Conservation (phyloP, 1,140 invertebrate genomes). For the Pogonomyrmex californicus region DNA sequence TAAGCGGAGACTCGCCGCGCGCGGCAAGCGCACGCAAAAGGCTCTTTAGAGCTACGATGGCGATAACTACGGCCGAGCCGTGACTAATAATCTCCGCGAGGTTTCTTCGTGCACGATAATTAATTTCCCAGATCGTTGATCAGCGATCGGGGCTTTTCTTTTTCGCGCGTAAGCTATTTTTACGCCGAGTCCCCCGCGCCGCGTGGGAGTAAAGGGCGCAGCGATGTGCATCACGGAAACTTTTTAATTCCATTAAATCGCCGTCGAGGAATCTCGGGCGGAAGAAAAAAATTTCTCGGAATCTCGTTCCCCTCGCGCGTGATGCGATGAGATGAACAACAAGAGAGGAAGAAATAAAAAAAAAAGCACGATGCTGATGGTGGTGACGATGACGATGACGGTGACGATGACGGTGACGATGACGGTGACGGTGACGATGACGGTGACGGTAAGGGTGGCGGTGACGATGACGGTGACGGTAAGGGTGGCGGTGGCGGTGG, state of each 20-base stretch:
- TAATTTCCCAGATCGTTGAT: slow-evolving; percentile 76
- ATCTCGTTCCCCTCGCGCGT: slow-evolving; percentile 22
- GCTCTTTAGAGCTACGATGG: slow-evolving; percentile 63
- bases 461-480: accelerated
- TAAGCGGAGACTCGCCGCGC: slow-evolving; percentile 54
- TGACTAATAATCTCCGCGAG: slow-evolving; percentile 75
- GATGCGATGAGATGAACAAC: slow-evolving; percentile 1
- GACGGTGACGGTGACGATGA: no score
- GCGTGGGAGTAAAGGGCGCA: slow-evolving; percentile 68
- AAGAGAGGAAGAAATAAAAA: neutral
- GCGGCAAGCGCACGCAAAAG: slow-evolving; percentile 54
- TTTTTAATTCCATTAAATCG: slow-evolving; percentile 69
- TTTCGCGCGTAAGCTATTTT: slow-evolving; percentile 66
- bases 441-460: no score
- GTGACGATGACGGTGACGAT: no score
- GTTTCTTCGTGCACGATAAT: slow-evolving; percentile 73
- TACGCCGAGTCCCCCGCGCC: slow-evolving; percentile 12
- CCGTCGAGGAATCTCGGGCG: slow-evolving; percentile 52
- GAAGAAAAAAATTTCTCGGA: slow-evolving; percentile 47
- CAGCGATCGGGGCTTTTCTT: slow-evolving; percentile 70
- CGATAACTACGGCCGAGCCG: slow-evolving; percentile 67
- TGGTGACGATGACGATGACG: no score
- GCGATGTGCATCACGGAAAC: slow-evolving; percentile 62
- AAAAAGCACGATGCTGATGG: neutral
- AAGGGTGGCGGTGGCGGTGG: no score